These are phyloP conservation scores for Cordylochernes scorpioides DNA, from an alignment of 2,888 invertebrate genomes.

Conservation along the genomic window DNA sequence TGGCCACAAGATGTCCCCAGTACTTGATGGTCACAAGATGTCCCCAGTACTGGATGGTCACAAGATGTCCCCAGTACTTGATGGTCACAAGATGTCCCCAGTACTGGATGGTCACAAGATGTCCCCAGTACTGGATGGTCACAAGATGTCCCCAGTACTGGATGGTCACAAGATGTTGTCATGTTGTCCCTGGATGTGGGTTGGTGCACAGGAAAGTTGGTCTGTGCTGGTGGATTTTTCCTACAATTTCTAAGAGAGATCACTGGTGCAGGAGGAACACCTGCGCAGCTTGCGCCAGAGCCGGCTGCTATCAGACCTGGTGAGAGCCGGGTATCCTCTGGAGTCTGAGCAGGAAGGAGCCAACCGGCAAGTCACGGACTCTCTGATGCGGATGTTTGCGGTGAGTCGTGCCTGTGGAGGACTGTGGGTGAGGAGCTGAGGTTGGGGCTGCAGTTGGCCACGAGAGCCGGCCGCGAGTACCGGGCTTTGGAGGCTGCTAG, in stretches of 20 bases:
- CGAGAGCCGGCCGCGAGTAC: constrained; percentile 52
- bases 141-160: no score
- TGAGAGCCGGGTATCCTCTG: constrained; percentile 18
- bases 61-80: no score
- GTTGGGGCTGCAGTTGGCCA: constrained; percentile 39
- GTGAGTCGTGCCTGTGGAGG: constrained; percentile 34
- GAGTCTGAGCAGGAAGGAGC: constrained; percentile 26
- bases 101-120: no score
- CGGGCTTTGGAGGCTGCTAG: constrained; percentile 63
- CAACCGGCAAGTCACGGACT: constrained; percentile 41
- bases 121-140: no score
- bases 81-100: no score
- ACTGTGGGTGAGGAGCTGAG: no score
- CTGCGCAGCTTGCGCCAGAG: constrained; percentile 17
- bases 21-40: no score
- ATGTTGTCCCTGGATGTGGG: no score
- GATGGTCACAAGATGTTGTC: no score
- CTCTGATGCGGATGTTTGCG: constrained; percentile 65
- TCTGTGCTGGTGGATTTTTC: not conserved
- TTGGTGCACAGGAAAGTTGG: no score
- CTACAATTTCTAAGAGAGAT: constrained; percentile 1
- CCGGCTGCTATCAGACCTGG: constrained; percentile 17
- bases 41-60: no score
- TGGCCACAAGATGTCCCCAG: no score
- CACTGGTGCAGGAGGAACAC: constrained; percentile 18